Evolutionary conservation across 1,140 invertebrate species (phyloP).

Genomic region (Notospermus geniculatus): DNA sequence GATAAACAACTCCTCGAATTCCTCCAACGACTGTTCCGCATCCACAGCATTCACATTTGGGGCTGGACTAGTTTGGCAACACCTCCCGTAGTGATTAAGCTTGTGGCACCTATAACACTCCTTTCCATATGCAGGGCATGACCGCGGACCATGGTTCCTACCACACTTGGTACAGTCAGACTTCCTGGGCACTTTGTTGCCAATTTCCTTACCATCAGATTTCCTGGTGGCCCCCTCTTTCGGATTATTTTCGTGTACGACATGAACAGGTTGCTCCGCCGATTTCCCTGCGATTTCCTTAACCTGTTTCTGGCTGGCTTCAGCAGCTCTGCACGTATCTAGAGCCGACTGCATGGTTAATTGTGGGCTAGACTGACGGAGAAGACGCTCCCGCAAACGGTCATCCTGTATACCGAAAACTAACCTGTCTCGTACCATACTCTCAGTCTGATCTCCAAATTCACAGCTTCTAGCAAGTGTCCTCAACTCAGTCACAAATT

Average conservation of each 20-base stretch:
- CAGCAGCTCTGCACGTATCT: constrained; percentile 1
- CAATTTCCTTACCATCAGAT: background rate
- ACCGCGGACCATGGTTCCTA: background rate
- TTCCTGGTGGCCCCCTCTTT: background rate
- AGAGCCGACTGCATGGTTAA: constrained; percentile 13
- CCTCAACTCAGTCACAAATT: constrained; percentile 13
- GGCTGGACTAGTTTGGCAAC: constrained; percentile 1
- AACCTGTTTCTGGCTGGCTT: constrained; percentile 4
- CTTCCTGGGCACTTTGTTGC: background rate
- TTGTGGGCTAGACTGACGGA: constrained; percentile 8
- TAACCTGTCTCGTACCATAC: constrained; percentile 12
- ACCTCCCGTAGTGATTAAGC: background rate
- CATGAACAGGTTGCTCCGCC: background rate
- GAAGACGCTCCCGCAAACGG: constrained; percentile 7
- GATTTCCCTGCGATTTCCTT: background rate
- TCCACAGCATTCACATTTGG: background rate
- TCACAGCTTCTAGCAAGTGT: constrained; percentile 10
- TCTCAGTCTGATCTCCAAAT: constrained; percentile 16
- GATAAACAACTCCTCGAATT: constrained; percentile 3
- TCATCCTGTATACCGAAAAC: constrained; percentile 9
- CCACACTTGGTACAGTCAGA: background rate
- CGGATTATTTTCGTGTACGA: background rate
- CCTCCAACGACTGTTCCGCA: background rate
- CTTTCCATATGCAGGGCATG: constrained; percentile 11
- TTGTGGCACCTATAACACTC: constrained; percentile 7